Conservation (phyloP, 1,140 invertebrate genomes). For the Spodoptera litura region DNA sequence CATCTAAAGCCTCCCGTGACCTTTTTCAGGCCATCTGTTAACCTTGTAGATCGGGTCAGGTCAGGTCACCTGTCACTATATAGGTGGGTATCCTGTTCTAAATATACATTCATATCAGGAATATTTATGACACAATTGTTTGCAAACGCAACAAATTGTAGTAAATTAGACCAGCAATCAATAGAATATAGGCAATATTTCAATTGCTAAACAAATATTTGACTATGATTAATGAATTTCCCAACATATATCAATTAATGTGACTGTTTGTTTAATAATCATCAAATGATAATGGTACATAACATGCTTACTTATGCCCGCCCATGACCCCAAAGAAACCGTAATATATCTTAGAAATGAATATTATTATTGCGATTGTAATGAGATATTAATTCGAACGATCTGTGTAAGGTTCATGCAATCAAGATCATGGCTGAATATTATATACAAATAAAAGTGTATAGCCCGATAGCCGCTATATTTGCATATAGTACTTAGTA, state of each 20-base stretch:
- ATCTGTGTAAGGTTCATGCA: not conserved
- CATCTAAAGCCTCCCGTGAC: too few relatives aligned
- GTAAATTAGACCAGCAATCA: too few relatives aligned
- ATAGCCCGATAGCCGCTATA: not conserved
- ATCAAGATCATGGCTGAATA: slow-evolving; percentile 23
- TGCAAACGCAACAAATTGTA: too few relatives aligned
- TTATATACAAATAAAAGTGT: not conserved
- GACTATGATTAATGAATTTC: slow-evolving; percentile 4
- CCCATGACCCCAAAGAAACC: slow-evolving; percentile 10
- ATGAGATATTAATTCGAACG: slow-evolving; percentile 21
- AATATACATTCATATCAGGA: too few relatives aligned
- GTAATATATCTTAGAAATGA: not conserved
- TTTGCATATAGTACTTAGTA: not conserved
- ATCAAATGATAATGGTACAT: not conserved
- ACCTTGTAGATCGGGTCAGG: too few relatives aligned
- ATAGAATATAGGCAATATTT: too few relatives aligned
- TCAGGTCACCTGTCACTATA: too few relatives aligned
- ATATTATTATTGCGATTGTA: not conserved
- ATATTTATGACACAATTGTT: too few relatives aligned
- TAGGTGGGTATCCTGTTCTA: too few relatives aligned
- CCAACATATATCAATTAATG: not conserved
- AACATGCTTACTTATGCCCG: too few relatives aligned
- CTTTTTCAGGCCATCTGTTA: too few relatives aligned
- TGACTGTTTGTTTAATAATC: not conserved
- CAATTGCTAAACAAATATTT: too few relatives aligned